Conservation (phyloP, 2,888 invertebrate species). For the Trissolcus brochymenae region DNA sequence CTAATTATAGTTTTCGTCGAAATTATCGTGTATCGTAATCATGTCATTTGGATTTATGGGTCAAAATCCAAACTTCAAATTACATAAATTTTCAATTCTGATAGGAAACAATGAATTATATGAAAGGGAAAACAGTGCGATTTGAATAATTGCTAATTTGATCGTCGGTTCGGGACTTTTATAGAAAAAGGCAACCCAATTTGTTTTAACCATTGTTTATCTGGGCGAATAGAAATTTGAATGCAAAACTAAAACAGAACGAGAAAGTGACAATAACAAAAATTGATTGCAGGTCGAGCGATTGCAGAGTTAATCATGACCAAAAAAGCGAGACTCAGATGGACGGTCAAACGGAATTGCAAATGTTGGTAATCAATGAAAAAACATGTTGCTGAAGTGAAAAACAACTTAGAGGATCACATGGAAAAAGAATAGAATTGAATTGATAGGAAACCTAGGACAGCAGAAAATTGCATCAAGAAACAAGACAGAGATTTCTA, state of each 20-base stretch:
- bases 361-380: slow-evolving; percentile 15
- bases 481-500: background rate
- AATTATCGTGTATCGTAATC: slow-evolving; percentile 16
- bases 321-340: slow-evolving; percentile 13
- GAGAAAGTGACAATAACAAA: too few species aligned
- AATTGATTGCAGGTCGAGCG: slow-evolving; percentile 15
- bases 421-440: slow-evolving; percentile 4
- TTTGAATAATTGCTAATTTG: too few species aligned
- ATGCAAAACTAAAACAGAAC: background rate
- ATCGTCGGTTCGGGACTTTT: too few species aligned
- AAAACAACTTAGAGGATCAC: slow-evolving; percentile 6
- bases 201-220: too few species aligned
- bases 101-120: too few species aligned
- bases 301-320: slow-evolving; percentile 7
- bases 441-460: background rate
- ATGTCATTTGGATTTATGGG: slow-evolving; percentile 34
- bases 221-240: background rate
- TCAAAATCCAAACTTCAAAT: background rate
- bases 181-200: too few species aligned
- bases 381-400: slow-evolving; percentile 34
- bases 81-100: too few species aligned
- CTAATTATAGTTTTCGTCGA: slow-evolving; percentile 37
- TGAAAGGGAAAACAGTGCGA: too few species aligned
- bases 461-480: background rate
- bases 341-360: slow-evolving; percentile 21